Evolutionary conservation across 2,113 vertebrate genomes (phyloP).

Genomic region (human): GRCh38 chr3:53098001-53098500

Average conservation of each 20-base stretch:
- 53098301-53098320: background rate
- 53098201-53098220: background rate
- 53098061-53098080: background rate
- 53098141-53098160: background rate
- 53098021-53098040: background rate
- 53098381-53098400: background rate
- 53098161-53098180: background rate
- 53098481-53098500: background rate
- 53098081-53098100: background rate
- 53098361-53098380: background rate
- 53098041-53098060: background rate
- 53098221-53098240: background rate
- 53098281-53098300: background rate
- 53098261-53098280: background rate
- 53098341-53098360: background rate
- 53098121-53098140: background rate
- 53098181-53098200: background rate
- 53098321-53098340: background rate
- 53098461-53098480: background rate
- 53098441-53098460: background rate
- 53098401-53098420: background rate
- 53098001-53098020: slow-evolving; percentile 17
- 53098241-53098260: background rate
- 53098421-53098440: background rate
- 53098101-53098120: background rate